Percentiles rank a stretch among this genome's conserved stretches.
Conservation (phyloP, 2,888 invertebrate species). For the Drosophila flavopinicola region DNA sequence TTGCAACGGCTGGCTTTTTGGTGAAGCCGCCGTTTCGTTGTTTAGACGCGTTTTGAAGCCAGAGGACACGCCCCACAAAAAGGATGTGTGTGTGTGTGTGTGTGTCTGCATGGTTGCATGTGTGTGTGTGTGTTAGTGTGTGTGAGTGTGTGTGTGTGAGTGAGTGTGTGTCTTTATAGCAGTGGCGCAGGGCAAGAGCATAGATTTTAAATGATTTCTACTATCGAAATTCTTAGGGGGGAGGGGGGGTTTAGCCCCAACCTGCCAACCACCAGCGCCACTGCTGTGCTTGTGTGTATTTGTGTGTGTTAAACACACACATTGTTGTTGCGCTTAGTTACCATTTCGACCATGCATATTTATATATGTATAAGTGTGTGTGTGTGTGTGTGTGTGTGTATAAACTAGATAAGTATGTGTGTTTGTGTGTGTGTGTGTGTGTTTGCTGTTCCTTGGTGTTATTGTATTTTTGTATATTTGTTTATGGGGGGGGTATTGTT, state of each 20-base stretch:
- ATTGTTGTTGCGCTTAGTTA: conserved; percentile 74
- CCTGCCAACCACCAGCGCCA: too few species aligned
- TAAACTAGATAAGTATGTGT: conserved; percentile 52
- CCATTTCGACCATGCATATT: conserved; percentile 73
- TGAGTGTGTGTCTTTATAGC: conserved; percentile 19
- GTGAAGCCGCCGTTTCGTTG: conserved; percentile 48
- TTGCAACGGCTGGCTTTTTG: conserved; percentile 57
- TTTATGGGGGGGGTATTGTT: not conserved
- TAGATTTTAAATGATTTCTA: too few species aligned
- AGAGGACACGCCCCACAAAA: conserved; percentile 10
- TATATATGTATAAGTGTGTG: conserved; percentile 64
- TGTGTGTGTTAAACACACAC: conserved; percentile 63
- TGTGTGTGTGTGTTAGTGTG: conserved; percentile 26
- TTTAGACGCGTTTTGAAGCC: conserved; percentile 60
- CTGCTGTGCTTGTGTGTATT: conserved; percentile 11
- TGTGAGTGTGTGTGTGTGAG: conserved; percentile 21
- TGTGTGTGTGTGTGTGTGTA: conserved; percentile 29
- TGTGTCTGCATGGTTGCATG: conserved; percentile 12
- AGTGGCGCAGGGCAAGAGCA: too few species aligned
- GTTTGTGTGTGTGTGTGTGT: conserved; percentile 25
- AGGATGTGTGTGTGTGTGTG: conserved; percentile 4
- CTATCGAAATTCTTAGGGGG: too few species aligned
- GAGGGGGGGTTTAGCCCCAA: too few species aligned
- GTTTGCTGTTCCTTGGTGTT: conserved; percentile 4
- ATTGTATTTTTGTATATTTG: not conserved